Conservation (phyloP, 2,888 invertebrate genomes). For the Nemurella pictetii region DNA sequence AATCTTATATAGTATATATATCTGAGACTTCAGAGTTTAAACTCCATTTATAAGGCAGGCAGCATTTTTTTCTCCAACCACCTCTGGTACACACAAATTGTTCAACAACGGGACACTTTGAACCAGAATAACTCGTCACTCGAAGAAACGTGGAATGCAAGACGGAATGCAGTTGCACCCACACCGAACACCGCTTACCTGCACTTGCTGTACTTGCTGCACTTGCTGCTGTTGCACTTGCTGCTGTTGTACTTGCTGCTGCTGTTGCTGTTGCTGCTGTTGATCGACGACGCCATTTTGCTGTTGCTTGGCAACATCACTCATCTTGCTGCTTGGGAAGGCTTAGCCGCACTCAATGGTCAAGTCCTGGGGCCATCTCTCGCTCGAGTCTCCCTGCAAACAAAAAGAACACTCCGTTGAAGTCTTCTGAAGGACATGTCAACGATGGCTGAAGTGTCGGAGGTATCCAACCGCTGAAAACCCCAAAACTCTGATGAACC, state of each 20-base stretch:
- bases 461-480: too few relatives aligned
- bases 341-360: background rate
- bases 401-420: background rate
- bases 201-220: conserved; percentile 10
- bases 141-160: background rate
- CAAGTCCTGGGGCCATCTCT: background rate
- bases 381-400: background rate
- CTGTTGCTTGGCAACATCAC: conserved; percentile 44
- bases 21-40: too few relatives aligned
- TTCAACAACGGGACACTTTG: too few relatives aligned
- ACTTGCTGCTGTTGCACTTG: conserved; percentile 34
- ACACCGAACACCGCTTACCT: background rate
- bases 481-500: too few relatives aligned
- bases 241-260: background rate
- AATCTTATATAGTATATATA: too few relatives aligned
- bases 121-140: too few relatives aligned
- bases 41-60: too few relatives aligned
- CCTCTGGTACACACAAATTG: too few relatives aligned
- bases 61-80: too few relatives aligned
- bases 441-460: too few relatives aligned
- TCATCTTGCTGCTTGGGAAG: conserved; percentile 43
- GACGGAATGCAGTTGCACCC: background rate
- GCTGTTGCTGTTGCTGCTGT: conserved; percentile 32
- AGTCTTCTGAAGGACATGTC: background rate
- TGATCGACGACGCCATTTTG: conserved; percentile 44